Base-by-base conservation (phyloP, 53 echinoderm and acorn worm species). In the Apostichopus leukothele region DNA sequence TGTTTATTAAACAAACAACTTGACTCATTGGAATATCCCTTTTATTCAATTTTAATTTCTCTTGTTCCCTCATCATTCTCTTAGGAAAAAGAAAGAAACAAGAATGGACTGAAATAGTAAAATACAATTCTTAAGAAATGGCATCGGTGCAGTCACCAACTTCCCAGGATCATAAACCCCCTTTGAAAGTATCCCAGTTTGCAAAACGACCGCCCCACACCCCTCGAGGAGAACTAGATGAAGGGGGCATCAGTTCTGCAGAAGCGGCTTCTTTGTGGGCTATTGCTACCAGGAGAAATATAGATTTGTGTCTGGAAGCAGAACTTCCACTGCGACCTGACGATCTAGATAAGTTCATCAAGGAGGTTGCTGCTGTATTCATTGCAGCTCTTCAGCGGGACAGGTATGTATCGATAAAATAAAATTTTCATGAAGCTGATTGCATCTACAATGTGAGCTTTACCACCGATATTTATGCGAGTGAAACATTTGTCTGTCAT, bases 371-470 rank as follows among this genome's bases (percentile, higher is more conserved):
- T 25, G 94, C 91, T 25, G 97, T 95, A 3, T 95, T 95, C 73
- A 97, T 97, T 7, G 88, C 92, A 23, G 91, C 97, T 11, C 63
- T 97, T 59, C 97, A 97, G 79, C 91, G 95, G 85, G 89, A 95
- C 76, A 94, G 95, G 97, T 95, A 87, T 0, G 39, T 39, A 39
- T 39, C 39, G 39, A 3, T 39, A 39, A 39, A 39, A 2, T 39
- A 3, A 39, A 2, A 39, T 39, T 39, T 3, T 39, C 3, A 39
- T 39, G 39, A 3, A 39, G 39, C 39, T 39, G 39, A 0, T 39
- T 39, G 39, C 39, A 39, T 39, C 2, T 39, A 39, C 39, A 39
- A 39, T 39, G 39, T 39, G 19, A 14, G 5, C 7, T 14, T 85
- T 22, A 60, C 22, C 16, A 39, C 39, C 39, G 0, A 39, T 39